These are phyloP conservation scores for Drosophila pseudoobscura DNA, from an alignment of 1,140 invertebrate genomes.

Conservation along the genomic window DNA sequence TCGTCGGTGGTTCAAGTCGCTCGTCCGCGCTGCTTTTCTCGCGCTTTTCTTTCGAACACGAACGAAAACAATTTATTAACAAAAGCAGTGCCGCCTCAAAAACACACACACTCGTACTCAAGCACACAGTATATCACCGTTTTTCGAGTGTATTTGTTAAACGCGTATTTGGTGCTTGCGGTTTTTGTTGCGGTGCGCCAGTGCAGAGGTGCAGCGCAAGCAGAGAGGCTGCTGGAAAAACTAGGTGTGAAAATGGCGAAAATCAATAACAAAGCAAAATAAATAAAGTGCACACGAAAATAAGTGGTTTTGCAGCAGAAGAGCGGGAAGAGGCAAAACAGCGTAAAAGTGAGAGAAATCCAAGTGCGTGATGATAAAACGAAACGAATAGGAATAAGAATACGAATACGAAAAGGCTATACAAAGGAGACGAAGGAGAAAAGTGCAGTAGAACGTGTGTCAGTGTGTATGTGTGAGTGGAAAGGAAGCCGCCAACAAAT, in stretches of 20 bases:
- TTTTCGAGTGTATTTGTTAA: too few species aligned
- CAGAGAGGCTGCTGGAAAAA: slow-evolving; percentile 1
- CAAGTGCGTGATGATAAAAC: slow-evolving; percentile 36
- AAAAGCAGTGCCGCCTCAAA: too few species aligned
- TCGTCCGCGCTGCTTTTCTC: too few species aligned
- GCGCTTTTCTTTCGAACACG: too few species aligned
- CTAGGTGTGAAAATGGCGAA: slow-evolving; percentile 58
- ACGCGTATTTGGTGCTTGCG: too few species aligned
- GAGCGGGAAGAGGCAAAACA: slow-evolving; percentile 20
- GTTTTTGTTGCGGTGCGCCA: too few species aligned
- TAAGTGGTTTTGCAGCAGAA: slow-evolving; percentile 16
- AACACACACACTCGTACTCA: too few species aligned
- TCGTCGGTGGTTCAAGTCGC: too few species aligned
- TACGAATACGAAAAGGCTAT: slow-evolving; percentile 18
- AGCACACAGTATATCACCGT: too few species aligned
- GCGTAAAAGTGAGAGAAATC: slow-evolving; percentile 14
- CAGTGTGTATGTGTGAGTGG: not conserved
- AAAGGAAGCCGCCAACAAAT: slow-evolving; percentile 37
- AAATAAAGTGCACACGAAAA: slow-evolving; percentile 74
- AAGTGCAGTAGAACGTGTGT: slow-evolving; percentile 20
- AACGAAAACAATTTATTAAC: too few species aligned
- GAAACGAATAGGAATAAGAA: slow-evolving; percentile 23
- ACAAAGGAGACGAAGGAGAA: slow-evolving; percentile 19
- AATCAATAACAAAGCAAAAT: slow-evolving; percentile 77
- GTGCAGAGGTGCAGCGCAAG: too few species aligned